Evolutionary conservation across 2,113 vertebrate species (phyloP), one percentile per base, ranked within the genome.

Genomic region (Catharus minimus): DNA sequence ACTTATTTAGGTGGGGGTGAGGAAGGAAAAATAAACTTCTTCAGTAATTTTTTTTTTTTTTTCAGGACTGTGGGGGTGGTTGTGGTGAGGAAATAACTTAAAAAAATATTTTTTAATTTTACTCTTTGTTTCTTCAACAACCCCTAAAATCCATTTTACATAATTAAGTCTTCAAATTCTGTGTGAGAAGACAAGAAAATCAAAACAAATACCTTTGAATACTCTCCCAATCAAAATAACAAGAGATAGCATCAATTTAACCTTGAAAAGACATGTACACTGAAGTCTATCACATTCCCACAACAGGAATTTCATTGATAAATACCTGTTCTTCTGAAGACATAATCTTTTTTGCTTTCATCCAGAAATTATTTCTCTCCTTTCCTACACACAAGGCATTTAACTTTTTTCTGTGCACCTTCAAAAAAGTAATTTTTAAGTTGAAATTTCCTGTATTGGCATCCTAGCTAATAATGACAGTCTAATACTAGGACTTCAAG

Each of bases 51-150:
- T 2, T 30, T 81, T 5, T 22, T n/a, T 46, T 23, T 47, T 47
- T 47, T 13, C 21, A 47, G 21, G 22, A 47, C 46, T 47, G 7
- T 46, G 46, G 22, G 7, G 7, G 4, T 3, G 2, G 2, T 1
- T 4, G 20, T 17, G 9, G 5, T 8, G 14, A 2, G 6, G 10
- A 4, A 11, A 28, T 43, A 7, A 41, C 19, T 12, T 26, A 15
- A 16, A 39, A 8, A 18, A 16, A 20, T 61, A 26, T 27, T 64
- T 58, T 38, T 14, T 17, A 71, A 38, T 47, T 65, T 27, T 44
- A 32, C 30, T 82, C 11, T 12, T 65, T 89, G 6, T 5, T 79
- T 75, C 30, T 74, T 30, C 15, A 41, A 39, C 5, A 53, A 44
- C 0, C 0, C 2, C 5, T 81, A 33, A 86, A 91, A 82, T 68